Percentiles rank a stretch among this genome's conserved stretches.
Evolutionary conservation across 2,113 vertebrate genomes (phyloP).

Genomic region (Sarotherodon lohbergeri): DNA sequence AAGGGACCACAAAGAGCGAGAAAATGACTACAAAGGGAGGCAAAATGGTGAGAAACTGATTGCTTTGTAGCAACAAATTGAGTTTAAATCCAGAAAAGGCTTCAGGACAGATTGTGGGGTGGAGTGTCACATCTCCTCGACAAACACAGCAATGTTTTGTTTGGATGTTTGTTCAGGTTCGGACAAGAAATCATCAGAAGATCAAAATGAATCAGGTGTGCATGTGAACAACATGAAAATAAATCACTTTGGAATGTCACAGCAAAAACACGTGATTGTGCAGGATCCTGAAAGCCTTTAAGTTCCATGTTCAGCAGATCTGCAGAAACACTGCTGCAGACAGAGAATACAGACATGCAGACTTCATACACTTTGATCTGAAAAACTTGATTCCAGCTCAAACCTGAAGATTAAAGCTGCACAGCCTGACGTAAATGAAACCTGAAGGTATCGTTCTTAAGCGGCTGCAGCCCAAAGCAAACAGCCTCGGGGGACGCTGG

Average conservation of each 20-base stretch:
- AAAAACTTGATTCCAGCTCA: not conserved
- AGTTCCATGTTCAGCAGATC: not conserved
- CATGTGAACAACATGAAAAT: not conserved
- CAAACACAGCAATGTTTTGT: not conserved
- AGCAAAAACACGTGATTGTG: not conserved
- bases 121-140: not conserved
- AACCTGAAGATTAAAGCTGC: not conserved
- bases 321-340: fast-evolving
- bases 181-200: not conserved
- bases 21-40: not conserved
- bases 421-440: not conserved
- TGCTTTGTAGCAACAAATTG: not conserved
- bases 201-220: not conserved
- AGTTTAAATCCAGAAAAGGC: not conserved
- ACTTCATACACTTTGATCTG: not conserved
- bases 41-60: not conserved
- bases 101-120: not conserved
- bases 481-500: not conserved
- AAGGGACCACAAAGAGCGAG: not conserved
- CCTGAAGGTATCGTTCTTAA: not conserved
- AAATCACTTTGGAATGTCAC: fast-evolving
- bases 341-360: fast-evolving
- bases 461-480: not conserved
- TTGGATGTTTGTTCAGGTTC: not conserved
- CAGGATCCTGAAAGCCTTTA: fast-evolving